Evolutionary conservation across 2,797 vertebrate species (phyloP), one percentile per base, ranked within the genome.

Genomic region (Cryptoblepharus egeriae): DNA sequence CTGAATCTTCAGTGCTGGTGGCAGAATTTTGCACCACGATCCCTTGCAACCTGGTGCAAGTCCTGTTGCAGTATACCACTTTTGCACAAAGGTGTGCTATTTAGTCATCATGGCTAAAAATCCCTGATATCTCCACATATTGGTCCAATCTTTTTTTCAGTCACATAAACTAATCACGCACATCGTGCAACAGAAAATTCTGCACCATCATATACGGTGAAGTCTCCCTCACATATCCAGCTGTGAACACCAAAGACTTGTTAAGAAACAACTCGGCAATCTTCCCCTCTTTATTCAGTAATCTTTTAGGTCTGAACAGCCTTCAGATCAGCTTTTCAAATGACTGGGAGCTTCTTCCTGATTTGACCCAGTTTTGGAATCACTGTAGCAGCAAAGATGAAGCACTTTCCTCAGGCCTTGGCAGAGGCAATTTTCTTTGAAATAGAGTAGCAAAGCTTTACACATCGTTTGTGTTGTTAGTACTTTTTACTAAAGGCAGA

Each of bases 361-460:
- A 79, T 35, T 37, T 70, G 67, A 79, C 67, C 78, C n/a, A 80
- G 6, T 71, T 71, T 80, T 32, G 60, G 45, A 71, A 26, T 18
- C 30, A 72, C 39, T 63, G 68, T n/a, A 63, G 68, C 78, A 72
- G 57, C 64, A 68, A 49, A 80, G 35, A 72, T 35, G 57, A 72
- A 42, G 55, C 42, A 7, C 49, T 39, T 63, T 80, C 39, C 58
- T 70, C 10, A 11, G 58, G 78, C 65, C n/a, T 42, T 49, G 13
- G 39, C 3, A 13, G n/a, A 63, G 22, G 30, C n/a, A 72, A 49
- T 24, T 32, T 26, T 32, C 22, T 45, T 35, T 72, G 69, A 72
- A 72, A 80, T 71, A 49, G 15, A 28, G 15, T 1, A 32, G 57
- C 9, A 45, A 45, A 32, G 69, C 16, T 42, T 61, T 61, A 26